phyloP scores from a whole-genome alignment of 2,797 vertebrate species.

The Geotrypetes seraphini region DNA sequence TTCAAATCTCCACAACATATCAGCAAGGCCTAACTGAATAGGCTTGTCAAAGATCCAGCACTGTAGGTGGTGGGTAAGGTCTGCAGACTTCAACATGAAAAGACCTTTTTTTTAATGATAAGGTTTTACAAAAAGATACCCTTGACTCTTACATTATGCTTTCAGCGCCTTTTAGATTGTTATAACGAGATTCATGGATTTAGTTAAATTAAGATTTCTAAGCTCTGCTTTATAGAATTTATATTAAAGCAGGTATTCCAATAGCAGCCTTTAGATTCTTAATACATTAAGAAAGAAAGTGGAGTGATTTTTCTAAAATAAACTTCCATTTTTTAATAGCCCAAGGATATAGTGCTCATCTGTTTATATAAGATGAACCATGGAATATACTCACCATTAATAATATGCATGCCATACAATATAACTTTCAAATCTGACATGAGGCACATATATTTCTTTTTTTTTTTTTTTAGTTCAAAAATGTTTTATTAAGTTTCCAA shows the following conservation, averaged over 20 bases:
- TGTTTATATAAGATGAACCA: too few relatives aligned
- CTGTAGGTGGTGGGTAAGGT: constrained; percentile 19
- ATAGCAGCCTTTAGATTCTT: constrained; percentile 5
- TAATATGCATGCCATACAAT: too few relatives aligned
- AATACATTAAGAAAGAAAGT: constrained; percentile 5
- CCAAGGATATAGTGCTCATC: too few relatives aligned
- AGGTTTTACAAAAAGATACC: constrained; percentile 27
- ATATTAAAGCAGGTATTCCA: constrained; percentile 1
- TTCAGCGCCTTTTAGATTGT: constrained; percentile 14
- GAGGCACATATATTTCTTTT: too few relatives aligned
- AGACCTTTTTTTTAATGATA: constrained; percentile 33
- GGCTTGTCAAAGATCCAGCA: constrained; percentile 30
- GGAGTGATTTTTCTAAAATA: too few relatives aligned
- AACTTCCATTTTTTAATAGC: too few relatives aligned
- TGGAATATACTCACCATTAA: too few relatives aligned
- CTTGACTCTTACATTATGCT: constrained; percentile 1
- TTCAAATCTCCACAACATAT: constrained; percentile 39
- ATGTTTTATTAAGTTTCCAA: too few relatives aligned
- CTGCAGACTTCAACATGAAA: constrained; percentile 23
- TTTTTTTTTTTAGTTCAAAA: too few relatives aligned
- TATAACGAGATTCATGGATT: constrained; percentile 17
- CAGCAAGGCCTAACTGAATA: constrained; percentile 30
- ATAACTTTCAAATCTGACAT: too few relatives aligned
- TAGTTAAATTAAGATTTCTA: constrained; percentile 25
- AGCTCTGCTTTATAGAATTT: constrained; percentile 15